Base-by-base conservation (phyloP, 2,113 vertebrate species). In the Felis chaus region DNA sequence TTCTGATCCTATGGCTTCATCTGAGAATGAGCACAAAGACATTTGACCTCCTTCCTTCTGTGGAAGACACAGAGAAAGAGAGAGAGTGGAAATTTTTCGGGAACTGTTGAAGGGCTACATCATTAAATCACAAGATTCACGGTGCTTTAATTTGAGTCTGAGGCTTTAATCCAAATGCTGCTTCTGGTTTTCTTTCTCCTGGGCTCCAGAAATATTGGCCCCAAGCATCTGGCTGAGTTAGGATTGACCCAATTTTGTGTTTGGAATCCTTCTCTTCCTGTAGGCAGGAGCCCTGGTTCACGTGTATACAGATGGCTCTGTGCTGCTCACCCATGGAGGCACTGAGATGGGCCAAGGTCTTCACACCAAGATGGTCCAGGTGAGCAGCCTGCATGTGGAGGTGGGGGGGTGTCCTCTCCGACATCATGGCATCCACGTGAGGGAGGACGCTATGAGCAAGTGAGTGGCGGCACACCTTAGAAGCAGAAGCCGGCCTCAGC, bases 361-460 rank as follows among this genome's bases (percentile, higher is more conserved):
- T 41, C 99, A 99, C 97, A 99, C 99, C 91, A 99, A 99, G 98
- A 99, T 99, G 99, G 98, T 99, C 69, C 99, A 99, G 99, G 99
- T 99, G 98, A 97, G 91, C 25, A 61, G n/a, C 27, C 21, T 81
- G 41, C n/a, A n/a, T n/a, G n/a, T n/a, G n/a, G n/a, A n/a, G n/a
- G n/a, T n/a, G 31, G 23, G 50, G 0, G 14, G 53, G 50, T 4
- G 1, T 74, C 53, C 79, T 71, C 15, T 57, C 19, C 2, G 29
- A n/a, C 45, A 48, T 33, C 0, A 0, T 27, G 80, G 21, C 9
- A 7, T n/a, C 73, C 9, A 0, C 8, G 33, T 14, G 36, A 69
- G 39, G 36, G 55, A 33, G 9, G 55, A 10, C n/a, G 15, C 33
- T 41, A 1, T 45, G 45, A 80, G 73, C 36, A 6, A 3, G 16